Conservation (phyloP, 2,797 vertebrate species). For the Alcedo atthis region DNA sequence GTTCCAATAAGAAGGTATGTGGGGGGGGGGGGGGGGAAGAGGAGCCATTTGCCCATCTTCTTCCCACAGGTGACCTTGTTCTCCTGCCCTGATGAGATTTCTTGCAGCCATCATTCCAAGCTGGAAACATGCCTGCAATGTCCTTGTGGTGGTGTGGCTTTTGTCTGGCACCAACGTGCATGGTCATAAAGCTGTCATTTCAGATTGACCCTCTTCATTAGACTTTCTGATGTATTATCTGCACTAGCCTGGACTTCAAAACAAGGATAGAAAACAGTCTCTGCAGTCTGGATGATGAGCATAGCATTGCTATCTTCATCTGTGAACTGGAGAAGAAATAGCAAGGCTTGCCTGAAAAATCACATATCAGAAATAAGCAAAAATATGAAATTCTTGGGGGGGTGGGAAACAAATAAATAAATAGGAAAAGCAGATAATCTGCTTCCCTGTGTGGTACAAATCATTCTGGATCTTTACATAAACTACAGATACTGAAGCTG, state of each 20-base stretch:
- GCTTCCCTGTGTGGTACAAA: background rate
- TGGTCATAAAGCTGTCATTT: background rate
- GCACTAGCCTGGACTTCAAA: background rate
- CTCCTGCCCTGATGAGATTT: background rate
- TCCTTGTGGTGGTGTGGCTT: background rate
- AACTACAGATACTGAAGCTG: background rate
- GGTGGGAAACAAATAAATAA: no score
- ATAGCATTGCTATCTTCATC: background rate
- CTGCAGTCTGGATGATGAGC: background rate
- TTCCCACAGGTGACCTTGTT: background rate
- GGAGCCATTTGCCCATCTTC: background rate
- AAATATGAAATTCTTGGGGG: background rate
- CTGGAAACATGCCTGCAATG: background rate
- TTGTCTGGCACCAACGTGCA: fast-evolving
- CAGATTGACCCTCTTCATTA: background rate
- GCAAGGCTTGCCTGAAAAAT: background rate
- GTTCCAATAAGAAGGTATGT: background rate
- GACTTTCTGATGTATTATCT: background rate
- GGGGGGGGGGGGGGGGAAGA: background rate
- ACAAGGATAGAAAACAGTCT: background rate
- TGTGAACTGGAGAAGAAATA: background rate
- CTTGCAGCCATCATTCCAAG: fast-evolving
- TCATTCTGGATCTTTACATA: background rate
- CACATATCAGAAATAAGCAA: background rate
- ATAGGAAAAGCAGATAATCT: background rate